These are phyloP conservation scores for Syngnathus acus DNA, from an alignment of 2,797 vertebrate species.

Conservation along the genomic window DNA sequence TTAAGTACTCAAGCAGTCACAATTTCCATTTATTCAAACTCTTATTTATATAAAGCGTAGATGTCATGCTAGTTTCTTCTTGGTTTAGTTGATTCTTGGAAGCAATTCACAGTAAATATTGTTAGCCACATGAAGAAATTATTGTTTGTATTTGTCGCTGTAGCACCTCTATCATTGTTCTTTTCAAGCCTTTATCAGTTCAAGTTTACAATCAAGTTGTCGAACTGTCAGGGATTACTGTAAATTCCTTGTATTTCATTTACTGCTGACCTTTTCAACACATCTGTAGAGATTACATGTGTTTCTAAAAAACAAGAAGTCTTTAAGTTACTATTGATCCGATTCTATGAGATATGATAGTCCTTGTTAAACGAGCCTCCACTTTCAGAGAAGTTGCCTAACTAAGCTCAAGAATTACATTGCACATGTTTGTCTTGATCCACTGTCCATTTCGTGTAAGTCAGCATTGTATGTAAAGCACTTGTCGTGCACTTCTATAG, in stretches of 20 bases:
- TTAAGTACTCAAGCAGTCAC: too few species aligned
- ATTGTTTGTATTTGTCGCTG: background rate
- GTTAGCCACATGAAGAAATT: background rate
- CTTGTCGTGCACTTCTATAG: background rate
- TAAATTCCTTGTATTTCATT: background rate
- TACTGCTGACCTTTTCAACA: background rate
- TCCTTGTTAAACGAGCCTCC: background rate
- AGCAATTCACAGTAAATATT: too few species aligned
- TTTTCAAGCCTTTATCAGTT: background rate
- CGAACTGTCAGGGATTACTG: too few species aligned
- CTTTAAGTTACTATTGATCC: background rate
- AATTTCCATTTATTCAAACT: too few species aligned
- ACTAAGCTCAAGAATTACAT: background rate
- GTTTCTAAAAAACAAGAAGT: background rate
- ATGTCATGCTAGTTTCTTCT: too few species aligned
- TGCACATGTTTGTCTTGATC: background rate
- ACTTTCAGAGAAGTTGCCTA: background rate
- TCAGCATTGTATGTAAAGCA: background rate
- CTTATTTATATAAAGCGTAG: too few species aligned
- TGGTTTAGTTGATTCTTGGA: too few species aligned
- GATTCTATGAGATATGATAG: background rate
- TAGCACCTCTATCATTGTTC: background rate
- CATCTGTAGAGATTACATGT: background rate
- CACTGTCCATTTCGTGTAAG: background rate
- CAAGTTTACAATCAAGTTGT: too few species aligned